Conservation (phyloP, 2,113 vertebrate genomes). For the Halichoerus grypus region DNA sequence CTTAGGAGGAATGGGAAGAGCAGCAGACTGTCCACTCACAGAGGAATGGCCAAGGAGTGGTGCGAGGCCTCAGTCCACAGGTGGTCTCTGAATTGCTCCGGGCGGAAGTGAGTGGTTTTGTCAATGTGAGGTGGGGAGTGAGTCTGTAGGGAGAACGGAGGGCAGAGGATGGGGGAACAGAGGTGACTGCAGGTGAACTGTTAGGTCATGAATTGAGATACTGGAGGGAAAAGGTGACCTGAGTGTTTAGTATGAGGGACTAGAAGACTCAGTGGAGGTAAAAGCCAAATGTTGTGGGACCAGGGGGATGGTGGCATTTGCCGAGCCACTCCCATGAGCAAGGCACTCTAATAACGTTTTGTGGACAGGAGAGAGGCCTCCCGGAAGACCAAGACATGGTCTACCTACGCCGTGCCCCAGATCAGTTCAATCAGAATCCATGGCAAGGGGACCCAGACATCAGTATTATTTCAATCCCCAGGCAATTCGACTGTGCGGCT, state of each 20-base stretch:
- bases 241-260: not conserved
- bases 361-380: too few relatives aligned
- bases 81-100: not conserved
- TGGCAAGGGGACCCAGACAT: not conserved
- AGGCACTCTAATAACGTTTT: not conserved
- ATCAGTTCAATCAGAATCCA: not conserved
- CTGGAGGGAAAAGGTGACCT: not conserved
- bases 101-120: too few relatives aligned
- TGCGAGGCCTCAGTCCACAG: not conserved
- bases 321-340: not conserved
- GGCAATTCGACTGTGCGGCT: not conserved
- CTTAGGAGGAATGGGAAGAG: not conserved
- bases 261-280: not conserved
- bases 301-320: not conserved
- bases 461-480: not conserved
- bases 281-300: not conserved
- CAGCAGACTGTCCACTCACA: not conserved
- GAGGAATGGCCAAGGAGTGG: not conserved
- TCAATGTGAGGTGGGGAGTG: accelerated
- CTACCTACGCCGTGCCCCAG: not conserved
- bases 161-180: not conserved
- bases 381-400: not conserved
- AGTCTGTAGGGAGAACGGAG: not conserved
- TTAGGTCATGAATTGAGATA: not conserved
- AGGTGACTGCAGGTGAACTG: not conserved